A percentile compares a stretch with the other conserved stretches of the same genome.
Conservation (phyloP, 1,140 invertebrate species). For the Ceratitis capitata region DNA sequence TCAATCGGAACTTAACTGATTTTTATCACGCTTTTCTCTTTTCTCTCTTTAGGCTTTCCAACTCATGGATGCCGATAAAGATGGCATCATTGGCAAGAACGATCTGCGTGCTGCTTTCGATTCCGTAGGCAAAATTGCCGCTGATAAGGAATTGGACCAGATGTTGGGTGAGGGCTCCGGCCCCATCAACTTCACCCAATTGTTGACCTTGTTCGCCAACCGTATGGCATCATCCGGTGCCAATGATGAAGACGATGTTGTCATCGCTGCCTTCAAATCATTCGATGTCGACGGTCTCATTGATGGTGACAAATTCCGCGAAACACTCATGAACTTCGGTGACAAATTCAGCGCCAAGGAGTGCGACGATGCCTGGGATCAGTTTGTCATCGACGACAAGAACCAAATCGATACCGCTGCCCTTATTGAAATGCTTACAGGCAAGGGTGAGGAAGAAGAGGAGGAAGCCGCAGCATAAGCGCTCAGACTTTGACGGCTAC, state of each 20-base stretch:
- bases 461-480: conserved; percentile 68
- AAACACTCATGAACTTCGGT: conserved; percentile 94
- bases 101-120: conserved; percentile 96
- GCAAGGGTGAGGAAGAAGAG: conserved; percentile 80
- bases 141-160: conserved; percentile 90
- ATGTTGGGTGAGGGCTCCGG: conserved; percentile 91
- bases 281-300: conserved; percentile 93
- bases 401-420: conserved; percentile 91
- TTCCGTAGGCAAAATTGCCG: conserved; percentile 88
- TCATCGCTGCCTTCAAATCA: conserved; percentile 94
- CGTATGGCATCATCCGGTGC: conserved; percentile 82
- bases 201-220: conserved; percentile 90
- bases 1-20: not conserved
- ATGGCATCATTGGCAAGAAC: conserved; percentile 95
- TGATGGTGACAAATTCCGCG: conserved; percentile 89
- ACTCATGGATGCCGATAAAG: conserved; percentile 98
- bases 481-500: no score
- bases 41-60: conserved; percentile 82
- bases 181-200: conserved; percentile 95
- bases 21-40: not conserved
- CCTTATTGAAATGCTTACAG: conserved; percentile 88
- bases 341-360: conserved; percentile 95
- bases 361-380: conserved; percentile 93
- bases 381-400: conserved; percentile 93
- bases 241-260: conserved; percentile 92